These are phyloP conservation scores for Tautogolabrus adspersus DNA, from an alignment of 2,113 vertebrate species.

Conservation along the genomic window DNA sequence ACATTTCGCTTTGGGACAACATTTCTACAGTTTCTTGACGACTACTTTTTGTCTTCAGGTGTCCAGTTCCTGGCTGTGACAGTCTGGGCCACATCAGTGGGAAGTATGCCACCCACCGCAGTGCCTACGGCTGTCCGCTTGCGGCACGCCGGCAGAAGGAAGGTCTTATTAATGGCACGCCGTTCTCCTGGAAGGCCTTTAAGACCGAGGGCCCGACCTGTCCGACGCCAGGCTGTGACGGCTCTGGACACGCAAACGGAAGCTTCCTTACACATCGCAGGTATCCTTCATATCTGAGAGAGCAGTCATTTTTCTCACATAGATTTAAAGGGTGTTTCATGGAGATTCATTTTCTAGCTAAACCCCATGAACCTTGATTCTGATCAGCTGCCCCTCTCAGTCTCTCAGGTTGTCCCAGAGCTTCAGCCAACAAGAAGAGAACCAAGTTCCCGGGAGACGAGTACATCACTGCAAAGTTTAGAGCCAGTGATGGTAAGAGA, in stretches of 20 bases:
- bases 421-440: slow-evolving; percentile 95
- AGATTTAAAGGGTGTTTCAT: neutral
- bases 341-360: too few relatives aligned
- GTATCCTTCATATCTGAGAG: slow-evolving; percentile 72
- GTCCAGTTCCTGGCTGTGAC: slow-evolving; percentile 96
- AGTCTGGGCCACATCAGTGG: slow-evolving; percentile 98
- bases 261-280: slow-evolving; percentile 98
- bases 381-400: slow-evolving; percentile 75
- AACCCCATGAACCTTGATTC: neutral
- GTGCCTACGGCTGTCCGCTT: slow-evolving; percentile 95
- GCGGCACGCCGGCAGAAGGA: slow-evolving; percentile 97
- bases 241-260: slow-evolving; percentile 95
- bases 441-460: slow-evolving; percentile 96
- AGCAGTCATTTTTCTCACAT: neutral
- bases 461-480: slow-evolving; percentile 95
- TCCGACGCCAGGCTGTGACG: slow-evolving; percentile 95
- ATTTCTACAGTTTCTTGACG: too few relatives aligned
- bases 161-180: slow-evolving; percentile 91
- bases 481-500: slow-evolving; percentile 95
- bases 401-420: slow-evolving; percentile 97
- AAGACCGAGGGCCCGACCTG: slow-evolving; percentile 95
- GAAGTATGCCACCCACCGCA: slow-evolving; percentile 97
- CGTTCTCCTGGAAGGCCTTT: slow-evolving; percentile 96
- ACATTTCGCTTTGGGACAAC: too few relatives aligned
- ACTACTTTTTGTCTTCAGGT: slow-evolving; percentile 79